phyloP scores from a whole-genome alignment of 2,888 invertebrate species.

The Cordilura impudica region DNA sequence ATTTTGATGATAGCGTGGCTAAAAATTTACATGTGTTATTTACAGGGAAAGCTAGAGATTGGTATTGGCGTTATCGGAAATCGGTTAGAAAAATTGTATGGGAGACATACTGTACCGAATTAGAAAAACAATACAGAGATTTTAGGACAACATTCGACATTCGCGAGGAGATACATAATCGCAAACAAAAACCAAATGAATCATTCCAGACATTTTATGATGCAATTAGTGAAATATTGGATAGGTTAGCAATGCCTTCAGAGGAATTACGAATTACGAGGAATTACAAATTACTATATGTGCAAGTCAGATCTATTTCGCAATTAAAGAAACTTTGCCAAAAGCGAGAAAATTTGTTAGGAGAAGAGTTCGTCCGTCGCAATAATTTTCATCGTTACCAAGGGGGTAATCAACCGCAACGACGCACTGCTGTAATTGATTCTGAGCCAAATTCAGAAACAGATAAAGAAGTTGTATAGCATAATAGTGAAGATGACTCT shows the following conservation, averaged over 20 bases:
- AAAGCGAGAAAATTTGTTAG: not conserved
- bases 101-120: too few species aligned
- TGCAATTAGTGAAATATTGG: slow-evolving; percentile 13
- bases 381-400: not conserved
- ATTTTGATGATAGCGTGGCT: too few species aligned
- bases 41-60: too few species aligned
- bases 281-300: slow-evolving; percentile 13
- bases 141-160: not conserved
- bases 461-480: not conserved
- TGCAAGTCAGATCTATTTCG: not conserved
- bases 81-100: too few species aligned
- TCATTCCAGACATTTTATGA: slow-evolving; percentile 16
- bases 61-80: too few species aligned
- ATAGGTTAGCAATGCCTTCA: not conserved
- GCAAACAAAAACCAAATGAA: not conserved
- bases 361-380: not conserved
- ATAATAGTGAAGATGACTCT: not conserved
- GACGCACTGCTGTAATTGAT: not conserved
- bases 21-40: too few species aligned
- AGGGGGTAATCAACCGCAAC: not conserved
- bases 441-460: not conserved
- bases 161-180: too few species aligned
- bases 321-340: not conserved
- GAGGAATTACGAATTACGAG: slow-evolving; percentile 5
- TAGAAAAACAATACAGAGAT: not conserved